A percentile compares a stretch with the other conserved stretches of the same genome.
Evolutionary conservation across 2,113 vertebrate genomes (phyloP).

Genomic region (Brachirus orientalis): DNA sequence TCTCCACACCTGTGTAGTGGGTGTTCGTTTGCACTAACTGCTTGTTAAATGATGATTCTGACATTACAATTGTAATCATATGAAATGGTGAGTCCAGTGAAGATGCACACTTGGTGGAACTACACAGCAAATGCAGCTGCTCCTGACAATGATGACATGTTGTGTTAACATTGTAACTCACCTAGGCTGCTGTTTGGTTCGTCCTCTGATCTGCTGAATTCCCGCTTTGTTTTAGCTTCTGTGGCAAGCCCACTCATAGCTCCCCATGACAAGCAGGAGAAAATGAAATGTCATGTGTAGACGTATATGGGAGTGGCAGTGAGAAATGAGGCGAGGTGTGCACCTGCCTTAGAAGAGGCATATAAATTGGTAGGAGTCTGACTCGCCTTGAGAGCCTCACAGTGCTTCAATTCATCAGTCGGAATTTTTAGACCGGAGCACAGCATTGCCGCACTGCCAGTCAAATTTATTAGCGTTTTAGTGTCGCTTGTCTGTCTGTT

Average conservation of each 20-base stretch:
- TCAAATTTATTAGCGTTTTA: slow-evolving; percentile 75
- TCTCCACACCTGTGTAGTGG: no score
- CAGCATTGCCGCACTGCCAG: slow-evolving; percentile 51
- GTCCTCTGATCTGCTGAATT: slow-evolving; percentile 42
- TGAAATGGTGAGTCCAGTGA: no score
- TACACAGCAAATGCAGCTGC: no score
- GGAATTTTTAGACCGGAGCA: slow-evolving; percentile 75
- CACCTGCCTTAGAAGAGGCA: slow-evolving; percentile 44
- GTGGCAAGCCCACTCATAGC: slow-evolving; percentile 26
- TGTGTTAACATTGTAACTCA: slow-evolving; percentile 13
- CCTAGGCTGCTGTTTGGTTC: slow-evolving; percentile 33
- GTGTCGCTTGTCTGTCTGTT: slow-evolving; percentile 57
- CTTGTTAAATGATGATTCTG: no score
- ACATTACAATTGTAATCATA: no score
- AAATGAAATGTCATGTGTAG: slow-evolving; percentile 54
- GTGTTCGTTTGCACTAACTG: no score
- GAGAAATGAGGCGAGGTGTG: slow-evolving; percentile 58
- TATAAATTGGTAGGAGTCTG: slow-evolving; percentile 60
- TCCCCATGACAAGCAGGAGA: slow-evolving; percentile 42
- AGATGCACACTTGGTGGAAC: no score
- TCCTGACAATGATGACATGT: slow-evolving; percentile 5
- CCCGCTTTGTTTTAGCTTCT: slow-evolving; percentile 45
- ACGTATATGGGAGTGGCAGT: slow-evolving; percentile 54
- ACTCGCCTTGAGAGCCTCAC: slow-evolving; percentile 72
- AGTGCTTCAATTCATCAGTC: slow-evolving; percentile 71